These are phyloP conservation scores for Saccostrea glomerata DNA, from an alignment of 1,140 invertebrate species.

Conservation along the genomic window DNA sequence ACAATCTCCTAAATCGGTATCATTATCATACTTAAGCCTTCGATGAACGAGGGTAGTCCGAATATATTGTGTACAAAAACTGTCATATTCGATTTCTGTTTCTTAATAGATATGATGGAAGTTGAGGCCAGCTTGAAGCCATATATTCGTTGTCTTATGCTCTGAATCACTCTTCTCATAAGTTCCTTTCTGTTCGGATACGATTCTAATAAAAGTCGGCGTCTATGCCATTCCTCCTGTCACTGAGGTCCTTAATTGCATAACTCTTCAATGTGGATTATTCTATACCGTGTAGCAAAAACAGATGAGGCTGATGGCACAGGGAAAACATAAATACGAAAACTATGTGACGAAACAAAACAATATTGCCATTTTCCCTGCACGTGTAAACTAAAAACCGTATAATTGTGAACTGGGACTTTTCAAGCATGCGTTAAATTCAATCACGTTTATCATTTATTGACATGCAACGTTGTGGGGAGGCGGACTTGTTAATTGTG, in stretches of 20 bases:
- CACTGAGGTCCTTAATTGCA: conserved; percentile 1
- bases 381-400: conserved; percentile 6
- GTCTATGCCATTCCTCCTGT: not conserved
- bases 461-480: not conserved
- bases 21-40: not conserved
- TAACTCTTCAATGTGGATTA: conserved; percentile 5
- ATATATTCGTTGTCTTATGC: not conserved
- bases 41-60: not conserved
- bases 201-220: not conserved
- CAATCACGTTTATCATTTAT: conserved; percentile 25
- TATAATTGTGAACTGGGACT: conserved; percentile 28
- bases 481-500: conserved; percentile 7
- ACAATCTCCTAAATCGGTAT: not conserved
- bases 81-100: not conserved
- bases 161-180: not conserved
- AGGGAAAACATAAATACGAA: not conserved
- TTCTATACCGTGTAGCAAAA: not conserved
- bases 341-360: conserved; percentile 14
- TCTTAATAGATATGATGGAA: not conserved
- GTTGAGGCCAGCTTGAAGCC: not conserved
- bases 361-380: not conserved
- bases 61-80: not conserved
- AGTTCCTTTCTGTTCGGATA: not conserved
- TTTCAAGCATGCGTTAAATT: conserved; percentile 34
- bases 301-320: not conserved